Evolutionary conservation across 2,888 invertebrate genomes (phyloP).

Genomic region (Mylabris sibirica): DNA sequence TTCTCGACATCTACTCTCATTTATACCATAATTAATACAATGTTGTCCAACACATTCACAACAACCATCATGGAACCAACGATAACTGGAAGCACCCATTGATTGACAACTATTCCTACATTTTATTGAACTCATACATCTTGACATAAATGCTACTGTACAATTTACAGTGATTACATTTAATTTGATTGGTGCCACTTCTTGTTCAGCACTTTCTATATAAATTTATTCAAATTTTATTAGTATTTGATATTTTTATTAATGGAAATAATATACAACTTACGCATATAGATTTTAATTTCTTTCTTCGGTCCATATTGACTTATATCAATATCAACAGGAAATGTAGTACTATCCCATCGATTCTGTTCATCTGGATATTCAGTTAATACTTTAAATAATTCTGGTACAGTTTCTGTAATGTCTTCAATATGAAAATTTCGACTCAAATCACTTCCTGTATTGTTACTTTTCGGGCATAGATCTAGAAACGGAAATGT

Average conservation of each 20-base stretch:
- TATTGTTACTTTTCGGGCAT: conserved; percentile 86
- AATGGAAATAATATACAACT: conserved; percentile 58
- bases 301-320: conserved; percentile 70
- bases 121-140: conserved; percentile 88
- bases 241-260: neutral
- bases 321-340: conserved; percentile 77
- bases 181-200: conserved; percentile 67
- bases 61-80: conserved; percentile 96
- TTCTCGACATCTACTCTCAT: conserved; percentile 70
- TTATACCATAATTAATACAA: conserved; percentile 89
- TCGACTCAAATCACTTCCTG: conserved; percentile 72
- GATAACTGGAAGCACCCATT: conserved; percentile 83
- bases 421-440: conserved; percentile 90
- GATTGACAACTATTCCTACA: conserved; percentile 83
- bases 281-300: conserved; percentile 72
- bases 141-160: conserved; percentile 89
- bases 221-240: conserved; percentile 17
- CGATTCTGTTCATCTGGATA: conserved; percentile 78
- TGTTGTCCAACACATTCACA: conserved; percentile 91
- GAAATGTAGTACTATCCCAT: conserved; percentile 86
- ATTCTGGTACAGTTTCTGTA: conserved; percentile 80
- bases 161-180: conserved; percentile 82
- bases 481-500: conserved; percentile 70
- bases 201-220: conserved; percentile 73
- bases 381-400: conserved; percentile 84